These are phyloP conservation scores for Callorhinus ursinus DNA, from an alignment of 2,113 vertebrate species.

Conservation along the genomic window DNA sequence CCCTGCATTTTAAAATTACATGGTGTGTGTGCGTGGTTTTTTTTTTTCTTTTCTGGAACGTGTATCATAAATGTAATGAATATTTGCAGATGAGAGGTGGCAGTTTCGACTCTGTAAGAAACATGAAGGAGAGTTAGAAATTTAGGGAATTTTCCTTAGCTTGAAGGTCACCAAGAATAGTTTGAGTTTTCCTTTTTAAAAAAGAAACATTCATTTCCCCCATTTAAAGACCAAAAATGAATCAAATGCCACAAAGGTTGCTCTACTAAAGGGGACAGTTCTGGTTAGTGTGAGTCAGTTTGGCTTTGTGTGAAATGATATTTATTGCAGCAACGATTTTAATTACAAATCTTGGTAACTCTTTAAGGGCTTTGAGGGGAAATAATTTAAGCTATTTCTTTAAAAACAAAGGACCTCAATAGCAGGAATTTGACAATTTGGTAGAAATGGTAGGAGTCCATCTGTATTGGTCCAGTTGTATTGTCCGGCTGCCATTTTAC, in stretches of 20 bases:
- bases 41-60: not conserved
- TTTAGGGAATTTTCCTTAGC: slow-evolving; percentile 67
- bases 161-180: slow-evolving; percentile 63
- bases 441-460: not conserved
- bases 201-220: not conserved
- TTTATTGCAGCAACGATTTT: not conserved
- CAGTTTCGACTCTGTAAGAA: slow-evolving; percentile 73
- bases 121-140: slow-evolving; percentile 72
- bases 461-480: too few relatives aligned
- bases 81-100: slow-evolving; percentile 40
- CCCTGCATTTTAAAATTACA: not conserved
- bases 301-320: not conserved
- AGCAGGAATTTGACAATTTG: slow-evolving; percentile 17
- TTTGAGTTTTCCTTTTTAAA: slow-evolving; percentile 71
- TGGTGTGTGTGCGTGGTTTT: not conserved
- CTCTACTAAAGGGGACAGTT: not conserved
- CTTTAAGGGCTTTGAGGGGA: not conserved
- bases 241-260: slow-evolving; percentile 61
- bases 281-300: slow-evolving; percentile 51
- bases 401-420: not conserved
- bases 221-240: slow-evolving; percentile 75
- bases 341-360: not conserved
- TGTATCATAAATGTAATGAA: slow-evolving; percentile 26
- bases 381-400: slow-evolving; percentile 22
- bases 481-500: too few relatives aligned